Base-by-base conservation (phyloP, 2,113 vertebrate genomes). In the Vidua macroura region DNA sequence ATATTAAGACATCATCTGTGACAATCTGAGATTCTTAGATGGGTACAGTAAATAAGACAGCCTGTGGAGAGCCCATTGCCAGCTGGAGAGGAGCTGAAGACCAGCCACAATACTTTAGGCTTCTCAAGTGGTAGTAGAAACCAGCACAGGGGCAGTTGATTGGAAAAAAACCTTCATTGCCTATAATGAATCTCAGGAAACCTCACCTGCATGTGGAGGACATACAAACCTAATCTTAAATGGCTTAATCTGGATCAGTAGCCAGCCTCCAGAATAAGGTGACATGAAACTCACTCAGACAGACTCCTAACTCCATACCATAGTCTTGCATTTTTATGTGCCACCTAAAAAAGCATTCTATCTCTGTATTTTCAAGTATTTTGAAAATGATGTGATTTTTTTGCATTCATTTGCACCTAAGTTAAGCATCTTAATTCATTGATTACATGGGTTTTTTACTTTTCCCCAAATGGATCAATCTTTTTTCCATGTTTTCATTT, bases 61-160 rank as follows among this genome's bases (percentile, higher is more conserved):
- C 30, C 30, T 53, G 7, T 39, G 52, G 27, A 91, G 35, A 56
- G 8, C 10, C 12, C 15, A 11, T 1, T 59, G 39, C 16, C 20
- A 37, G 13, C 27, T 78, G 33, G 35, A 75, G 53, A 64, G 20
- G 28, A 69, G 41, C 23, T 66, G 31, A 15, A 83, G 25, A 23
- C 11, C 30, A 64, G 60, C 30, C 39, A 67, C 35, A 52, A 24
- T 21, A 35, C 11, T 49, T 73, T 35, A 14, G 7, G 6, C 20
- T 90, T 76, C 43, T 79, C 49, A 44, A 60, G 33, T 56, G 13
- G 19, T 16, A 20, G 16, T 8, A 56, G 33, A 43, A 35, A 43
- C 27, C 16, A 88, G 11, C 24, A 53, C 1, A 0, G 19, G 18
- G 11, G 6, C 7, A 85, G 20, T 0, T 63, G 43, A 37, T 51